These are phyloP conservation scores for Spheniscus humboldti DNA, from an alignment of 2,797 vertebrate species.

Conservation along the genomic window DNA sequence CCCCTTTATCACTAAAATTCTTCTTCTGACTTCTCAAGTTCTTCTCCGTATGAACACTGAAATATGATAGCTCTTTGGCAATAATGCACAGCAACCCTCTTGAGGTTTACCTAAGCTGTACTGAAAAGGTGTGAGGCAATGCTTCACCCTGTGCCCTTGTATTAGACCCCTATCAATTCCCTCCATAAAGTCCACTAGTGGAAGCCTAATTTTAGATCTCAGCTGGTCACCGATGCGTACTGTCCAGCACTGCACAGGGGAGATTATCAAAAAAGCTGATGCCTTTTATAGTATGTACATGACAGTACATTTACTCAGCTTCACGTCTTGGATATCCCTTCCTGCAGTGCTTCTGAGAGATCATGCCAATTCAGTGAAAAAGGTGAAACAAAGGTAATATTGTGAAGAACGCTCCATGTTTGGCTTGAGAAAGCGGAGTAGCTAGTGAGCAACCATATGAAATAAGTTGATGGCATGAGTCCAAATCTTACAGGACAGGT, in stretches of 20 bases:
- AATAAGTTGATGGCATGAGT: not conserved
- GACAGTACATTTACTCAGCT: not conserved
- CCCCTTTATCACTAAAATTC: not conserved
- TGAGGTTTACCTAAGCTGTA: not conserved
- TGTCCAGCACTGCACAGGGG: not conserved
- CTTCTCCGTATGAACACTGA: not conserved
- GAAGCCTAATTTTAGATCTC: not conserved
- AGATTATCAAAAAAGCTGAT: not conserved
- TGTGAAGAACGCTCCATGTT: not conserved
- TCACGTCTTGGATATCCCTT: not conserved
- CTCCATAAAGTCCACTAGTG: not conserved
- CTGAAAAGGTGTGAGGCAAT: not conserved
- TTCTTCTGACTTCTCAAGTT: not conserved
- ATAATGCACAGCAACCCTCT: not conserved
- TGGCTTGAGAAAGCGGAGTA: not conserved
- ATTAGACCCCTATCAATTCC: not conserved
- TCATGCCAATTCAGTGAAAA: not conserved
- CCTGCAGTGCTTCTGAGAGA: not conserved
- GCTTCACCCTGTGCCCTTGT: not conserved
- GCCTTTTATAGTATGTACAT: not conserved
- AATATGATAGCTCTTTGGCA: not conserved
- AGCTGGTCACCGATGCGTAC: not conserved
- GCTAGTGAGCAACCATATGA: not conserved
- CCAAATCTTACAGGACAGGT: slow-evolving; percentile 48
- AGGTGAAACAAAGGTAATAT: not conserved